phyloP scores from a whole-genome alignment of 1,140 invertebrate genomes.

The Coptotermes formosanus region DNA sequence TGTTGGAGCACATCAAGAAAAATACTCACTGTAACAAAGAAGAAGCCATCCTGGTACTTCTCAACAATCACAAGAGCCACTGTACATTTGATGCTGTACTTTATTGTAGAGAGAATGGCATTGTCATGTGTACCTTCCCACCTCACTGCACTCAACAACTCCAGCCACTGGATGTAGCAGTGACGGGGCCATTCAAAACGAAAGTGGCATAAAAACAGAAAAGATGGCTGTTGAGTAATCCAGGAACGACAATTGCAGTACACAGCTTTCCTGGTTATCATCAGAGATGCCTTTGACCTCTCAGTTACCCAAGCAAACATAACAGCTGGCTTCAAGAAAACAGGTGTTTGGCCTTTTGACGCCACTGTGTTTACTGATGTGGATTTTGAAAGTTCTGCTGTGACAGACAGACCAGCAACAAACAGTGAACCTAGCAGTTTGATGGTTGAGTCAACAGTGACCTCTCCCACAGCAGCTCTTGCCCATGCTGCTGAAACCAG shows the following conservation, averaged over 20 bases:
- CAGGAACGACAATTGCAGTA: conserved; percentile 35
- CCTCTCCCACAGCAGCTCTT: no score
- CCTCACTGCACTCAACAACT: conserved; percentile 42
- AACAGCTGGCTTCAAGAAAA: neutral
- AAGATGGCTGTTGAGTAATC: conserved; percentile 36
- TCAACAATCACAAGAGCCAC: conserved; percentile 47
- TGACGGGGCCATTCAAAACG: conserved; percentile 42
- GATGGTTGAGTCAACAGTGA: no score
- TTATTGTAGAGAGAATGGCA: conserved; percentile 38
- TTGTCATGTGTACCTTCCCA: conserved; percentile 41
- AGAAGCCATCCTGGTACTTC: conserved; percentile 44
- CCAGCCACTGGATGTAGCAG: conserved; percentile 43
- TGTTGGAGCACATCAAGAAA: conserved; percentile 40
- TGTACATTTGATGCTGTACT: conserved; percentile 39
- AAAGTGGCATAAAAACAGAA: conserved; percentile 38
- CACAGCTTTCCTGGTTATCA: neutral
- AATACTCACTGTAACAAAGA: conserved; percentile 38
- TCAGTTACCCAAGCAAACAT: neutral
- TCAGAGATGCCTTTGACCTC: neutral
- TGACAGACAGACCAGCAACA: no score
- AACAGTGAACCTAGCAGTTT: no score
- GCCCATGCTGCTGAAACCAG: no score
- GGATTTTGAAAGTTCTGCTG: no score
- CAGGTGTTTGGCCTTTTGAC: conserved; percentile 15
- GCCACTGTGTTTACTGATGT: no score